Conservation (phyloP, 2,888 invertebrate species). For the Diplolepis rosae region DNA sequence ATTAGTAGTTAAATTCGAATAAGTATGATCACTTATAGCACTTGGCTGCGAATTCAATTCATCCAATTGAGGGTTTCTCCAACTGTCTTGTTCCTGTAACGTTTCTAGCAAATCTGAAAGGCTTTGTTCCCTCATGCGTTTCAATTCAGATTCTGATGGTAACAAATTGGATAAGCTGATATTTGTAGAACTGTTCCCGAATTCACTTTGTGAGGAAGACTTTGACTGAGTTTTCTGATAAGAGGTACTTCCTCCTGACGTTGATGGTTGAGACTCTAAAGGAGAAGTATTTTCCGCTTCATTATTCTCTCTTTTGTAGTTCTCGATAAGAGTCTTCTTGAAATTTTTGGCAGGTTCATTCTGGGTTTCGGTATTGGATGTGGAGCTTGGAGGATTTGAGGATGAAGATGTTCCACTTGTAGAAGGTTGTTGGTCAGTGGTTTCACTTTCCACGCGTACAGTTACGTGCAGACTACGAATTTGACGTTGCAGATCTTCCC, state of each 20-base stretch:
- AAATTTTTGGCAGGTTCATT: conserved; percentile 51
- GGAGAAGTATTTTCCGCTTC: conserved; percentile 31
- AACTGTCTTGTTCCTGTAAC: conserved; percentile 41
- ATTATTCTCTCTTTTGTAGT: conserved; percentile 54
- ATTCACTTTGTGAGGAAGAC: conserved; percentile 30
- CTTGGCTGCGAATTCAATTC: conserved; percentile 29
- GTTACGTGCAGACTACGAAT: conserved; percentile 76
- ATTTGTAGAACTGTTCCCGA: conserved; percentile 44
- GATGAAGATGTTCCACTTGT: conserved; percentile 34
- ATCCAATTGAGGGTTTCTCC: conserved; percentile 3
- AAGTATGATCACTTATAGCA: conserved; percentile 59
- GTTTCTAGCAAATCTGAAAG: conserved; percentile 46
- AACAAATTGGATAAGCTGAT: conserved; percentile 50
- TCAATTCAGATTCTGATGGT: conserved; percentile 52
- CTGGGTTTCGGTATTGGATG: conserved; percentile 38
- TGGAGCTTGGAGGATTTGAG: conserved; percentile 43
- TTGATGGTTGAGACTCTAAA: conserved; percentile 38
- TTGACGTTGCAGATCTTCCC: conserved; percentile 79
- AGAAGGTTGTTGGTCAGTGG: conserved; percentile 34
- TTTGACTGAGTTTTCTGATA: not conserved
- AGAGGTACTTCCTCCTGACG: conserved; percentile 46
- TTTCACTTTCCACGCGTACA: conserved; percentile 63
- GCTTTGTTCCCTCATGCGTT: conserved; percentile 42
- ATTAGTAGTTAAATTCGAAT: conserved; percentile 52
- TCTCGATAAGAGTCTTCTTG: conserved; percentile 58